Evolutionary conservation across 2,888 invertebrate genomes (phyloP), one percentile per base, ranked within the genome.

Genomic region (Tholera decimalis): DNA sequence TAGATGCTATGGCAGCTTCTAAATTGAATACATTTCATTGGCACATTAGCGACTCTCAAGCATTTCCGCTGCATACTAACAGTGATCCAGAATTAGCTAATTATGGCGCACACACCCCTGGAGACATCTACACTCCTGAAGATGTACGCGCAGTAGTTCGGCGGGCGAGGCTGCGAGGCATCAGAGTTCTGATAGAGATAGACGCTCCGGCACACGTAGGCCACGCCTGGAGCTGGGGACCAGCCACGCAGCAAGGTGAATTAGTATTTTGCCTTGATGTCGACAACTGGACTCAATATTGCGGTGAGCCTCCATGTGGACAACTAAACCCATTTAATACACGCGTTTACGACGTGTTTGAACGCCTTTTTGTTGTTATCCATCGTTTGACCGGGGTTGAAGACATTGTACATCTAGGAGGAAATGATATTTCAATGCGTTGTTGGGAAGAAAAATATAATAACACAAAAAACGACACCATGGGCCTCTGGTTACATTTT

Each of bases 1-100:
- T 99, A 83, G 97, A 98, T 61, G 98, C 97, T 4, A 99, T 99
- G 99, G 97, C 98, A 0, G 97, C 97, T 69, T 97, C 97, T 72
- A 99, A 99, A 92, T 92, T 99, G 56, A 99, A 99, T 91, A 98
- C 98, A 0, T 97, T 99, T 86, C 99, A 99, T 88, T 99, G 99
- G 99, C 98, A 98, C 83, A 96, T 98, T 26, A 97, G 97, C 1
- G 98, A 99, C 89, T 97, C 98, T 4, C 98, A 98, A 89, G 98
- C 98, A 69, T 99, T 99, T 93, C 98, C 99, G 0, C 97, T 98
- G 86, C 96, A 97, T 70, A 96, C 98, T 60, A 96, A 97, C 20
- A 95, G 96, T 71, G 96, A 97, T 68, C 98, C 98, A 0, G 96
- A 98, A 85, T 92, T 98, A 86, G 96, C 97, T 0, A 95, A 96